These are phyloP conservation scores for Saccostrea cuccullata DNA, from an alignment of 1,140 invertebrate genomes.

Conservation along the genomic window DNA sequence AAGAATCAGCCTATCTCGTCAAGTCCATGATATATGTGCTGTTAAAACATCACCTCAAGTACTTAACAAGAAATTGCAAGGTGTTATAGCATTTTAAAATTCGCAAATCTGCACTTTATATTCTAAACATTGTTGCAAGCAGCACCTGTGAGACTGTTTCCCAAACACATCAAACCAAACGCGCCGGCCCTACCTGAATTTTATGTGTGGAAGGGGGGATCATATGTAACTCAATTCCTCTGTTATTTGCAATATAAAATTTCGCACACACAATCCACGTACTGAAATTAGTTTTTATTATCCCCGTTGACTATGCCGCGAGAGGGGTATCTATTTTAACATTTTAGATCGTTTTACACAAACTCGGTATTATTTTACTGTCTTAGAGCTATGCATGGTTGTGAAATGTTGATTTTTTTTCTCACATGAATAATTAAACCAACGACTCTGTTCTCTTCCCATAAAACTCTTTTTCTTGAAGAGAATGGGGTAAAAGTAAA, in stretches of 20 bases:
- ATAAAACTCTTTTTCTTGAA: conserved; percentile 39
- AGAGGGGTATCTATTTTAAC: conserved; percentile 24
- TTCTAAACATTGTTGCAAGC: conserved; percentile 30
- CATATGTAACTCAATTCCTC: conserved; percentile 34
- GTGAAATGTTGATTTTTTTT: conserved; percentile 38
- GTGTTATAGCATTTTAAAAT: conserved; percentile 38
- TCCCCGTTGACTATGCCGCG: conserved; percentile 9
- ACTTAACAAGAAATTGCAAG: conserved; percentile 37
- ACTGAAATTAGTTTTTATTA: conserved; percentile 54
- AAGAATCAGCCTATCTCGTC: neutral
- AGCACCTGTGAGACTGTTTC: conserved; percentile 18
- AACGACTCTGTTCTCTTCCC: conserved; percentile 15
- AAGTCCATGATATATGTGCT: conserved; percentile 31
- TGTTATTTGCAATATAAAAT: conserved; percentile 39
- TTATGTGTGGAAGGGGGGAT: conserved; percentile 27
- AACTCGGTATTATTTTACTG: conserved; percentile 28
- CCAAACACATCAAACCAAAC: conserved; percentile 35
- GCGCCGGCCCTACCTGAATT: conserved; percentile 30
- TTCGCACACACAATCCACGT: conserved; percentile 45
- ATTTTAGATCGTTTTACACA: conserved; percentile 36
- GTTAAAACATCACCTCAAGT: conserved; percentile 33
- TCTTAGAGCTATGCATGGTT: conserved; percentile 19
- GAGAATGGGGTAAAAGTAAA: conserved; percentile 16
- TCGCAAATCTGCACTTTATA: conserved; percentile 33
- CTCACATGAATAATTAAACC: conserved; percentile 41